Evolutionary conservation across 1,140 invertebrate genomes (phyloP).

Genomic region (Atta cephalotes): DNA sequence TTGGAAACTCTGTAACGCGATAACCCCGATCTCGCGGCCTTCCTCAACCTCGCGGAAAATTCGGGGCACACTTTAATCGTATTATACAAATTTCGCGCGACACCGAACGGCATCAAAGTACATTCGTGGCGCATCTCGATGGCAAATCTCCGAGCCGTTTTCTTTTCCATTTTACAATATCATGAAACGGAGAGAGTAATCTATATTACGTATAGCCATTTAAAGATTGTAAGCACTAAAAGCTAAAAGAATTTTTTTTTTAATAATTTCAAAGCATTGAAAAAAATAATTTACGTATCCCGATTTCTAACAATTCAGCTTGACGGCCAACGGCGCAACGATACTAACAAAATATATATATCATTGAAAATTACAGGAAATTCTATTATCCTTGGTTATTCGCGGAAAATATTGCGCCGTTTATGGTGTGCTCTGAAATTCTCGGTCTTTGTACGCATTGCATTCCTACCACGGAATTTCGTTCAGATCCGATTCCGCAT

Average conservation of each 20-base stretch:
- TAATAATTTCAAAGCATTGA: background rate
- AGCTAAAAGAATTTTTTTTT: background rate
- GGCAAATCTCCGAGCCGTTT: background rate
- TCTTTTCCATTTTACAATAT: background rate
- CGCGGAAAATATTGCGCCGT: conserved; percentile 30
- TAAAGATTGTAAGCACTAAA: background rate
- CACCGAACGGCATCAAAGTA: conserved; percentile 31
- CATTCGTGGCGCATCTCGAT: conserved; percentile 1
- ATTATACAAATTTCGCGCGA: conserved; percentile 51
- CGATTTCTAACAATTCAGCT: background rate
- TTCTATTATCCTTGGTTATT: conserved; percentile 19
- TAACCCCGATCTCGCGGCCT: conserved; percentile 37
- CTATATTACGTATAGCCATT: background rate
- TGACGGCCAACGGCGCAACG: background rate
- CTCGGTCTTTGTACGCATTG: conserved; percentile 29
- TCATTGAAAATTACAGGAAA: conserved; percentile 43
- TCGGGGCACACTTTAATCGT: conserved; percentile 43
- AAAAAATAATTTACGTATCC: background rate
- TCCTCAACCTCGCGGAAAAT: conserved; percentile 42
- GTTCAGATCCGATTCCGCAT: conserved; percentile 33
- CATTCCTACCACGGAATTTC: conserved; percentile 48
- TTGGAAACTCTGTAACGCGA: conserved; percentile 48
- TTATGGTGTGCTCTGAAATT: background rate
- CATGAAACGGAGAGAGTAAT: background rate
- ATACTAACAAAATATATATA: conserved; percentile 13